phyloP scores from a whole-genome alignment of 2,888 invertebrate species.

The Branchinecta sandiegonensis region DNA sequence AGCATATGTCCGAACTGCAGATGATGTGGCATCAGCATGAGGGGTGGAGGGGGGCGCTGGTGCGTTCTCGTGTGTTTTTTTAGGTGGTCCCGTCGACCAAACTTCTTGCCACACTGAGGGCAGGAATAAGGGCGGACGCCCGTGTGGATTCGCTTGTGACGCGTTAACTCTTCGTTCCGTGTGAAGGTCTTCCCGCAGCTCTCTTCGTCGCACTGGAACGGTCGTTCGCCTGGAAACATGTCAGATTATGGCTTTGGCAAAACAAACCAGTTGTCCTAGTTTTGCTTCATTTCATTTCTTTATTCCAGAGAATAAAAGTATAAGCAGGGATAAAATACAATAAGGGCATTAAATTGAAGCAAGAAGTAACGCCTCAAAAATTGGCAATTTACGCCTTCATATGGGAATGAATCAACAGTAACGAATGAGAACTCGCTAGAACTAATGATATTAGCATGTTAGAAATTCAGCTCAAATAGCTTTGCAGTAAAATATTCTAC shows the following conservation, averaged over 20 bases:
- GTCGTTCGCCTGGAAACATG: slow-evolving; percentile 52
- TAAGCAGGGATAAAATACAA: too few relatives aligned
- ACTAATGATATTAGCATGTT: too few relatives aligned
- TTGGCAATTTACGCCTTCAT: too few relatives aligned
- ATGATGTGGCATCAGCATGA: neutral
- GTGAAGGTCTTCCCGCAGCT: slow-evolving; percentile 80
- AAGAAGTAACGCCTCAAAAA: too few relatives aligned
- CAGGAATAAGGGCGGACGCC: slow-evolving; percentile 75
- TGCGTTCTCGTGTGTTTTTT: slow-evolving; percentile 88
- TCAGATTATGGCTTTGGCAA: neutral
- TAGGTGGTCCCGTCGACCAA: slow-evolving; percentile 83
- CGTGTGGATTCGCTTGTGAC: slow-evolving; percentile 80
- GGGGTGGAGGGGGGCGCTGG: slow-evolving; percentile 28
- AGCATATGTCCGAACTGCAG: neutral
- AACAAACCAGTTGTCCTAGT: neutral
- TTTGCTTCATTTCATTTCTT: too few relatives aligned
- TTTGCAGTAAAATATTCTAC: too few relatives aligned
- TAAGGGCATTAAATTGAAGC: too few relatives aligned
- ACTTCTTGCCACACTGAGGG: slow-evolving; percentile 72
- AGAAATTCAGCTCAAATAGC: too few relatives aligned
- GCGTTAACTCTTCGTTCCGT: slow-evolving; percentile 74
- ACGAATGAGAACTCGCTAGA: too few relatives aligned
- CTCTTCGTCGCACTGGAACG: slow-evolving; percentile 69
- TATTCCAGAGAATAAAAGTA: too few relatives aligned
- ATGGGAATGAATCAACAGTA: too few relatives aligned